phyloP scores from a whole-genome alignment of 2,888 invertebrate species.

The Catocala sponsa region DNA sequence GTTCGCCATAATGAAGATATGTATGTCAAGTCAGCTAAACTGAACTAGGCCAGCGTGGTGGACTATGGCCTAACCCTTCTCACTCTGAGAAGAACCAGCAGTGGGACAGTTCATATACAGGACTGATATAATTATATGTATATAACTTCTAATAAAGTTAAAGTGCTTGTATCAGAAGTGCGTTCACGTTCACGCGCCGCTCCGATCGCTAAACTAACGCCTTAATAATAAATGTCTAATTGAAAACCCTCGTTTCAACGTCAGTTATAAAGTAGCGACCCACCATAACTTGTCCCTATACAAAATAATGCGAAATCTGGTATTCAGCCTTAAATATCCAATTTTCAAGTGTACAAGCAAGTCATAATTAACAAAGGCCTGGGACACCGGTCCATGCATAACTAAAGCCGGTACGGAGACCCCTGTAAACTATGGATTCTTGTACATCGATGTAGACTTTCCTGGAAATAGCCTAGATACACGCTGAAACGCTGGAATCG shows the following conservation, averaged over 20 bases:
- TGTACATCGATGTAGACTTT: slow-evolving; percentile 40
- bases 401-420: slow-evolving; percentile 68
- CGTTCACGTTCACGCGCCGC: too few relatives aligned
- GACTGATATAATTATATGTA: too few relatives aligned
- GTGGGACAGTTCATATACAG: too few relatives aligned
- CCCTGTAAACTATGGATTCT: slow-evolving; percentile 64
- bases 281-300: slow-evolving; percentile 20
- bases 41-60: too few relatives aligned
- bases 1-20: too few relatives aligned
- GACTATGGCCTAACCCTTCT: too few relatives aligned
- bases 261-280: not conserved
- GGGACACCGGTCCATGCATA: slow-evolving; percentile 77
- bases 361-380: slow-evolving; percentile 82
- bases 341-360: slow-evolving; percentile 69
- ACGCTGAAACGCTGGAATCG: not conserved
- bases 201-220: too few relatives aligned
- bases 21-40: too few relatives aligned
- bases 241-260: not conserved
- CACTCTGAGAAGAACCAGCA: too few relatives aligned
- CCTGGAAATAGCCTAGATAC: slow-evolving; percentile 22
- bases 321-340: slow-evolving; percentile 70
- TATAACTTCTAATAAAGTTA: too few relatives aligned
- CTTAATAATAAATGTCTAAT: too few relatives aligned
- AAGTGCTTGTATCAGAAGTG: too few relatives aligned
- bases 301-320: slow-evolving; percentile 56